phyloP scores from a whole-genome alignment of 2,888 invertebrate species.

The Polyommatus iphigenia region DNA sequence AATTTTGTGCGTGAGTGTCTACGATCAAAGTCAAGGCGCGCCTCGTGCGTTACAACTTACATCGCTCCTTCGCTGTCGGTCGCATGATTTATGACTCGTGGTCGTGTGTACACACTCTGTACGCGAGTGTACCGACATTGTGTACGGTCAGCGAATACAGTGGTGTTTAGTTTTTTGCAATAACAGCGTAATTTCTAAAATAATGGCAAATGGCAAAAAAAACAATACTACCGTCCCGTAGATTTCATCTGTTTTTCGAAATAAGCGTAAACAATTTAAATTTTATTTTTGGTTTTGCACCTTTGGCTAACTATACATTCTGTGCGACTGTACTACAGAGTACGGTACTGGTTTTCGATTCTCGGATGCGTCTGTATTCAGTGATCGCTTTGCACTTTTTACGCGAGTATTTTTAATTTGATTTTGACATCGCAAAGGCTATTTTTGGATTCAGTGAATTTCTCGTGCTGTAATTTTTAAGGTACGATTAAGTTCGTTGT shows the following conservation, averaged over 20 bases:
- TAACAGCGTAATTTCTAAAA: background rate
- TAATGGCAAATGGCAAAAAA: no score
- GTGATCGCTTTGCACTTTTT: conserved; percentile 41
- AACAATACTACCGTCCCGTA: no score
- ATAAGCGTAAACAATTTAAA: background rate
- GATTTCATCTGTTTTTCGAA: background rate
- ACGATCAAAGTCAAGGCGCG: conserved; percentile 69
- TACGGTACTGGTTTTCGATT: conserved; percentile 41
- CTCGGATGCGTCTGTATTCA: conserved; percentile 34
- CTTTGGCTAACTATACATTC: background rate
- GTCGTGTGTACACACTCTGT: conserved; percentile 38
- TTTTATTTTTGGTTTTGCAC: background rate
- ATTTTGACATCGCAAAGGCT: conserved; percentile 34
- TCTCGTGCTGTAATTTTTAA: background rate
- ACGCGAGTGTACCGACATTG: conserved; percentile 15
- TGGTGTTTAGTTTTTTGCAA: background rate
- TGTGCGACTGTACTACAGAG: background rate
- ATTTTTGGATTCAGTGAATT: conserved; percentile 7
- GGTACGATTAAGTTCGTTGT: background rate
- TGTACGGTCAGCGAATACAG: conserved; percentile 1
- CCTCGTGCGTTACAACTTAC: conserved; percentile 47
- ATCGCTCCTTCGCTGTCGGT: conserved; percentile 13
- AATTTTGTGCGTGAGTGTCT: conserved; percentile 52
- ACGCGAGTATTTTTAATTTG: conserved; percentile 40
- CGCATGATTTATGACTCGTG: conserved; percentile 57